Evolutionary conservation across 2,888 invertebrate species (phyloP), one percentile per base, ranked within the genome.

Genomic region (Pseudococcus longispinus): DNA sequence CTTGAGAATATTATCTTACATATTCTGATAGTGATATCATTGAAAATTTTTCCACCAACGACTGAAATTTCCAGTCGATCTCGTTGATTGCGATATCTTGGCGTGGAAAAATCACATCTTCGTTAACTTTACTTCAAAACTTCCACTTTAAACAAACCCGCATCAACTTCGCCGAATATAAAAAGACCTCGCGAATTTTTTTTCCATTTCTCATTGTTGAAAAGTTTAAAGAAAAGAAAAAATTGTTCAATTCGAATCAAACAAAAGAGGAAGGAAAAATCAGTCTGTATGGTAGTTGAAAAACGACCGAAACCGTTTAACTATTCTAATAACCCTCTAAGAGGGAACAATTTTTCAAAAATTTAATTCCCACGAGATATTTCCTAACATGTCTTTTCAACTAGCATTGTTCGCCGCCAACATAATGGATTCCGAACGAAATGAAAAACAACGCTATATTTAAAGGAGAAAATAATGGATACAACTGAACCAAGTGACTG

Each of bases 391-490:
- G 32, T 37, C 37, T 42, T 80, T 80, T 42, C 77, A 42, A 20
- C 42, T 42, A 29, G 77, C 42, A 80, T 80, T 80, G 77, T 80
- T 80, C 32, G 23, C 29, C 29, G 42, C 29, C 29, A 42, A 37
- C 29, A 80, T 80, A 80, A 77, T 77, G 42, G 77, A 42, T 80
- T 80, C 42, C 11, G n/a, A 80, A 42, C 77, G 77, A 80, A 42
- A 80, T 80, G 77, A 80, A 77, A 77, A 77, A 80, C 77, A 80
- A 80, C 77, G 77, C 77, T 42, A 77, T 80, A 80, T 80, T 80
- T 80, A 80, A 80, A 80, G 29, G n/a, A 80, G 42, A 80, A 37
- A 80, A 80, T 77, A 77, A 80, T 80, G 77, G 77, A 80, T 77
- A 42, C 3, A 37, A 80, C 37, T 42, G 77, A 80, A 80, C 77